Conservation (phyloP, 1,140 invertebrate species). For the Chrysomallon squamiferum region DNA sequence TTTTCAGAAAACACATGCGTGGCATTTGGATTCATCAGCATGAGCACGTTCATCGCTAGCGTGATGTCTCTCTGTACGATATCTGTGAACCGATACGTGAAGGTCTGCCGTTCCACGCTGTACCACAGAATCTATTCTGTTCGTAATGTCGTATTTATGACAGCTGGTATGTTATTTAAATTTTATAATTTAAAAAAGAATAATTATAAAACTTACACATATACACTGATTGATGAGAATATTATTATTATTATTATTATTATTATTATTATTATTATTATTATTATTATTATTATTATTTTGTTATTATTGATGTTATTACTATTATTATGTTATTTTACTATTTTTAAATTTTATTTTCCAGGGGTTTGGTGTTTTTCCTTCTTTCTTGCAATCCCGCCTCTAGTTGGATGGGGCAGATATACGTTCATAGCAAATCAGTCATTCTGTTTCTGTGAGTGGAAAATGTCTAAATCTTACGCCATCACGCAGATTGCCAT, state of each 20-base stretch:
- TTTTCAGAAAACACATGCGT: constrained; percentile 15
- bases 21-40: constrained; percentile 29
- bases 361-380: constrained; percentile 27
- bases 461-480: constrained; percentile 28
- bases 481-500: constrained; percentile 39
- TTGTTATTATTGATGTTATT: too few species aligned
- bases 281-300: too few species aligned
- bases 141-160: constrained; percentile 14
- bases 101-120: constrained; percentile 11
- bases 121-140: constrained; percentile 8
- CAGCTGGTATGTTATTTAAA: neutral
- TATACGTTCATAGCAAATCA: constrained; percentile 31
- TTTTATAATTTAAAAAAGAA: too few species aligned
- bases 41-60: constrained; percentile 32
- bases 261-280: too few species aligned
- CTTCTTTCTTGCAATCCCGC: constrained; percentile 24
- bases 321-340: too few species aligned
- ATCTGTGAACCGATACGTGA: constrained; percentile 30
- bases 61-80: constrained; percentile 35
- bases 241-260: too few species aligned
- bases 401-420: constrained; percentile 35
- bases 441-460: constrained; percentile 41
- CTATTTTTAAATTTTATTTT: constrained; percentile 17
- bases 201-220: too few species aligned
- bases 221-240: too few species aligned